Evolutionary conservation across 2,113 vertebrate genomes (phyloP).

Genomic region (Anarrhichthys ocellatus): DNA sequence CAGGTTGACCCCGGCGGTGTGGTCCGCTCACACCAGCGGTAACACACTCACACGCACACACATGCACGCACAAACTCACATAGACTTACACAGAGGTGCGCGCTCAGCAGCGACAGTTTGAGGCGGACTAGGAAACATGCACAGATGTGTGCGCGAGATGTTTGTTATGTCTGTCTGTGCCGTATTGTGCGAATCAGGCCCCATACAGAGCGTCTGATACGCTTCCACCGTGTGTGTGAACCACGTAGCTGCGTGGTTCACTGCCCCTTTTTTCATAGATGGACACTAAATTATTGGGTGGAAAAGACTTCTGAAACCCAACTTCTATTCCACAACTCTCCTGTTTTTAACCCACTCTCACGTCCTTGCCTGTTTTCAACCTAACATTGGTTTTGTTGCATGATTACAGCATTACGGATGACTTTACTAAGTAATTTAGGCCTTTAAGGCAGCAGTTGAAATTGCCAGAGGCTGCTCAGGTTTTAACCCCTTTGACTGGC

Average conservation of each 20-base stretch:
- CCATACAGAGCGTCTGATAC: constrained; percentile 43
- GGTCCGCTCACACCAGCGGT: constrained; percentile 36
- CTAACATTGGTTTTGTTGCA: constrained; percentile 16
- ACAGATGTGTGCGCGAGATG: background rate
- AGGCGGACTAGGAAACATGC: constrained; percentile 7
- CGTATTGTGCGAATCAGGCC: constrained; percentile 50
- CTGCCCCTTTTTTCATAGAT: constrained; percentile 23
- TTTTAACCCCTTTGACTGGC: constrained; percentile 14
- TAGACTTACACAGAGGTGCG: background rate
- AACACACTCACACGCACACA: constrained; percentile 15
- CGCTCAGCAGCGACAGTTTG: background rate
- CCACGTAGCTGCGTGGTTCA: constrained; percentile 11
- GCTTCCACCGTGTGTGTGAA: constrained; percentile 51
- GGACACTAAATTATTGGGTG: constrained; percentile 41
- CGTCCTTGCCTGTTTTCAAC: background rate
- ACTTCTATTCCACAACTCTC: background rate
- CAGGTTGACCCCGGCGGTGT: constrained; percentile 74
- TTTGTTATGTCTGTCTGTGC: constrained; percentile 53
- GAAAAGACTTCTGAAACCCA: constrained; percentile 15
- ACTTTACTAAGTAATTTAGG: constrained; percentile 11
- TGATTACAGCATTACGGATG: constrained; percentile 31
- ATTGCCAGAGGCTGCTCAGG: constrained; percentile 5
- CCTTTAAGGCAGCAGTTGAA: constrained; percentile 23
- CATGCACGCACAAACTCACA: constrained; percentile 1
- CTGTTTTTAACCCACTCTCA: background rate